Base-by-base conservation (phyloP, 2,888 invertebrate genomes). In the Synanthedon formicaeformis region DNA sequence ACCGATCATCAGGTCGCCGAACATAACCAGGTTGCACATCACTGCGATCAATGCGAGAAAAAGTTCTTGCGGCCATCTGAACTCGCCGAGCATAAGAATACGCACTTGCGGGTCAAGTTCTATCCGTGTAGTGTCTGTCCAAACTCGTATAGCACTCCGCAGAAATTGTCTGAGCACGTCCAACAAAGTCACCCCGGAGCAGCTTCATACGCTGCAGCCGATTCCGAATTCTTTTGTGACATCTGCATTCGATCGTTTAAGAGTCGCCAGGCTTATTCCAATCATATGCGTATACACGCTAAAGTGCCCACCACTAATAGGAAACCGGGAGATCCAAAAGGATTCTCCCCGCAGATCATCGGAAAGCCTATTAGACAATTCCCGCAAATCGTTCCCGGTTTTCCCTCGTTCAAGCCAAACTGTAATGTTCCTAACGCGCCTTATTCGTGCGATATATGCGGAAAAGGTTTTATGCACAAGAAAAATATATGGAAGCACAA, bases 31-130 rank as follows among this genome's bases (percentile, higher is more conserved):
- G 74, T 84, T 18, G 85, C 88, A 1, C 88, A 88, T 60, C 87
- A 88, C 53, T 92, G 92, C 56, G 88, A 89, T 12, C 90, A 92
- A 51, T 92, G 92, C 61, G 90, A 89, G 13, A 89, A 90, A 66
- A 87, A 89, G 52, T 92, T 92, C 71, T 71, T 88, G 51, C 87
- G 90, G 4, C 88, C 89, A 23, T 82, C 85, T 0, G 91, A 92
- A 58, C 76, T 92, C 2, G 89, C 89, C 0, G 91, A 92, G 63
- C 92, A 92, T 64, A 89, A 91, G 56, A 91, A 90, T 63, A 88
- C 90, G 4, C 92, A 92, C 68, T 78, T 92, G 57, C 89, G 91
- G 60, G 88, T 92, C 2, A 92, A 92, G 62, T 88, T 92, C 51
- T 92, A 90, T 58, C 89, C 90, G 1, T 90, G 91, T 60, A 89